Evolutionary conservation across 2,888 invertebrate species (phyloP).

Genomic region (Rotaria magnacalcarata): DNA sequence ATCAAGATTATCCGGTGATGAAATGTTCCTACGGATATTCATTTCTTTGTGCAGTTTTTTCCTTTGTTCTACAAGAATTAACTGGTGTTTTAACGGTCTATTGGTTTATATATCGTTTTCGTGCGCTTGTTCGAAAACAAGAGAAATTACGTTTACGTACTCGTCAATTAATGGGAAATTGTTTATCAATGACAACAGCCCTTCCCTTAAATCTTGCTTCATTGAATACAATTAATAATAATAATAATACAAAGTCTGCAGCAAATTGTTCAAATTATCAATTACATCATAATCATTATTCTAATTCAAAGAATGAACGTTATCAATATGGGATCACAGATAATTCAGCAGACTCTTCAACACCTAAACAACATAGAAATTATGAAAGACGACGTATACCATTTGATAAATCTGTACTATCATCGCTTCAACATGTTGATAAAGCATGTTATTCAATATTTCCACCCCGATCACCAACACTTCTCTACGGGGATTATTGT

Average conservation of each 20-base stretch:
- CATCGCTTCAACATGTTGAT: background rate
- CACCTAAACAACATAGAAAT: background rate
- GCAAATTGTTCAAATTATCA: background rate
- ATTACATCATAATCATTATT: background rate
- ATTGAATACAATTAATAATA: background rate
- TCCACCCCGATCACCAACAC: background rate
- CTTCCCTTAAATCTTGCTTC: slow-evolving; percentile 11
- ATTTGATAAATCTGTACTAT: background rate
- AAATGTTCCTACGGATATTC: slow-evolving; percentile 41
- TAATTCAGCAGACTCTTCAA: background rate
- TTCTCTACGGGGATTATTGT: slow-evolving; percentile 27
- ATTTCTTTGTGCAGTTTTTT: slow-evolving; percentile 39
- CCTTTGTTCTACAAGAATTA: slow-evolving; percentile 43
- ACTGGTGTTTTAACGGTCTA: slow-evolving; percentile 43
- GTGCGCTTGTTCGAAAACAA: slow-evolving; percentile 31
- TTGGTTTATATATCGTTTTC: slow-evolving; percentile 41
- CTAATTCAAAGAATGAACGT: too few relatives aligned
- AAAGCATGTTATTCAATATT: background rate
- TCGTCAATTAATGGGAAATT: slow-evolving; percentile 19
- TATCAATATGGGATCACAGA: background rate
- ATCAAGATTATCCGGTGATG: slow-evolving; percentile 39
- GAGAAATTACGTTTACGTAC: slow-evolving; percentile 29
- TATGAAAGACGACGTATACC: background rate
- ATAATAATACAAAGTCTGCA: background rate
- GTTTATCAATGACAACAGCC: slow-evolving; percentile 17